These are phyloP conservation scores for Pheosia tremula DNA, from an alignment of 2,888 invertebrate species.

Conservation along the genomic window DNA sequence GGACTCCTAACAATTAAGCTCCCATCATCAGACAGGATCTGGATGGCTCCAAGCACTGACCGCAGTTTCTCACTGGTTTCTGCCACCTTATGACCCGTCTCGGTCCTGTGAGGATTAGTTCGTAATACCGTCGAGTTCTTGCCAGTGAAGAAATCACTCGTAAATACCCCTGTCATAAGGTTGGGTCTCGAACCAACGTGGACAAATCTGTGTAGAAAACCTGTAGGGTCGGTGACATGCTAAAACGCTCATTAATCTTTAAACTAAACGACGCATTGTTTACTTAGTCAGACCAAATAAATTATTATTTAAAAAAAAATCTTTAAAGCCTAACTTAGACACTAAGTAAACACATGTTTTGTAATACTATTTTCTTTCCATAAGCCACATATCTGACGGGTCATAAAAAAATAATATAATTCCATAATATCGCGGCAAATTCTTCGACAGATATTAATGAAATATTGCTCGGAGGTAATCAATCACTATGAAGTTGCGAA, in stretches of 20 bases:
- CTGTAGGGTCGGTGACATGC: constrained; percentile 36
- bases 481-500: constrained; percentile 65
- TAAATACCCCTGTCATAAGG: constrained; percentile 25
- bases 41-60: constrained; percentile 13
- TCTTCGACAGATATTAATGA: constrained; percentile 79
- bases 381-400: constrained; percentile 32
- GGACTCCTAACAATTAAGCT: not conserved
- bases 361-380: constrained; percentile 7
- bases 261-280: constrained; percentile 26
- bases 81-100: constrained; percentile 38
- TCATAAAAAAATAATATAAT: constrained; percentile 55
- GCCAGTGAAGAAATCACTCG: constrained; percentile 15
- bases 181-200: constrained; percentile 18
- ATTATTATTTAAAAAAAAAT: not conserved
- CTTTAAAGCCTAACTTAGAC: not conserved
- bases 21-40: constrained; percentile 20
- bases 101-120: constrained; percentile 33
- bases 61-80: constrained; percentile 33
- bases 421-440: constrained; percentile 67
- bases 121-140: constrained; percentile 27
- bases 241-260: constrained; percentile 41
- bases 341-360: constrained; percentile 4
- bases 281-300: constrained; percentile 16
- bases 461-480: constrained; percentile 71
- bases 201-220: constrained; percentile 32